Evolutionary conservation across 2,113 vertebrate species (phyloP), one percentile per base, ranked within the genome.

Genomic region (Cercocebus atys): DNA sequence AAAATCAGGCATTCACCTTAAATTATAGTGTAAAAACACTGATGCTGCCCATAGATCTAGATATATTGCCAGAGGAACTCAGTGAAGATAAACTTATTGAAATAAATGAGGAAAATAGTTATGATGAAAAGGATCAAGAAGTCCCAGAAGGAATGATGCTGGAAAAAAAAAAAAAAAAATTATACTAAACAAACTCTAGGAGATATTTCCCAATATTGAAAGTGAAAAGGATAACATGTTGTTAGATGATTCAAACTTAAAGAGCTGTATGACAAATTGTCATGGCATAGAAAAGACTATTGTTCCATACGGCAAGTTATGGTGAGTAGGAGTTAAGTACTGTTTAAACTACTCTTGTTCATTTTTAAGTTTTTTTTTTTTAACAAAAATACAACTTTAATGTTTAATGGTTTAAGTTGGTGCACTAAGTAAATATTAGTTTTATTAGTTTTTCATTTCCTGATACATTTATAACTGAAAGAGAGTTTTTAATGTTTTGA

Each of bases 401-500:
- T 78, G 76, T 8, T 78, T 11, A 30, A 61, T 32, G 61, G 61
- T 92, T 94, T 81, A 66, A 86, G 52, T 0, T 50, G 50, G 3
- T 20, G 0, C 12, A 57, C 17, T 61, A 95, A 64, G 22, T 80
- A 70, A 82, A 61, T 40, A 70, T 17, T 23, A 88, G 22, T 64
- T 79, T 78, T 94, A 40, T 57, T 72, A 89, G 13, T 43, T 70
- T 81, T 88, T n/a, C 7, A 47, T 64, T 95, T 90, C 84, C 22
- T 22, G 76, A 20, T 66, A 35, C 4, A 72, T 66, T 92, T 96
- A 52, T 52, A 61, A 93, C 1, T 12, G 13, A 59, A 50, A 59
- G 18, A 25, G 14, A 52, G 11, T 59, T 79, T 90, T 85, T 43
- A 90, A 78, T 61, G 8, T 82, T 47, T 93, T 85, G 25, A n/a